These are phyloP conservation scores for Alethe diademata DNA, from an alignment of 2,113 vertebrate genomes.

Conservation along the genomic window DNA sequence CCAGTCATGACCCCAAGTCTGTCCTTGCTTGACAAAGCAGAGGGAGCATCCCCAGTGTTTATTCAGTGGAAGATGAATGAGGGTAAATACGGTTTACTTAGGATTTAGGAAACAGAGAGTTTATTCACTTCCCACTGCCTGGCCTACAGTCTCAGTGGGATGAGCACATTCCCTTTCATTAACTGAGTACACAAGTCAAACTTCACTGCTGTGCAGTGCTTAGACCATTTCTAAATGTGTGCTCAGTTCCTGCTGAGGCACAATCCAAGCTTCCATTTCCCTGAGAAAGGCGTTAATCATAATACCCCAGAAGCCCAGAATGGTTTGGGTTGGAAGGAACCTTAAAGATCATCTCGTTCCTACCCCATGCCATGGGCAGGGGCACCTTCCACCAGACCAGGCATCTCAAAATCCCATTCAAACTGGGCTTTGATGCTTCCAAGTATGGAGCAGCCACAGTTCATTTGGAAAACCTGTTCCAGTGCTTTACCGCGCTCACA, in stretches of 20 bases:
- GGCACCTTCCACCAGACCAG: background rate
- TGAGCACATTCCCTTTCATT: background rate
- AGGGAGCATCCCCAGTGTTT: background rate
- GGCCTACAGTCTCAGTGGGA: accelerated
- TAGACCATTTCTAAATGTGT: background rate
- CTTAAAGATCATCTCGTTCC: accelerated
- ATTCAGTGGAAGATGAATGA: background rate
- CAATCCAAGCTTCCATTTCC: background rate
- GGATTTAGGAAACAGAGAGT: background rate
- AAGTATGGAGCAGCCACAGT: background rate
- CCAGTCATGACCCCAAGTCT: background rate
- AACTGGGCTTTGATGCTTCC: background rate
- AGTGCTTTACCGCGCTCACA: background rate
- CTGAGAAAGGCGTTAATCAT: background rate
- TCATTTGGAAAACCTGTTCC: background rate
- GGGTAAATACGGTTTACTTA: background rate
- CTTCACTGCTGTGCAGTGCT: background rate
- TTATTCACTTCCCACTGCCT: background rate
- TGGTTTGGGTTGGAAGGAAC: background rate
- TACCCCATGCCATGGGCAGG: too few relatives aligned
- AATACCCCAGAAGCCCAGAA: background rate
- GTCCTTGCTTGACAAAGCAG: background rate
- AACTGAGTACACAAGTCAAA: background rate
- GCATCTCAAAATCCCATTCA: background rate
- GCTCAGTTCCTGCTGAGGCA: background rate